Percentiles rank a stretch among this genome's conserved stretches.
Evolutionary conservation across 2,888 invertebrate genomes (phyloP).

Genomic region (Nasonovia ribisnigri): DNA sequence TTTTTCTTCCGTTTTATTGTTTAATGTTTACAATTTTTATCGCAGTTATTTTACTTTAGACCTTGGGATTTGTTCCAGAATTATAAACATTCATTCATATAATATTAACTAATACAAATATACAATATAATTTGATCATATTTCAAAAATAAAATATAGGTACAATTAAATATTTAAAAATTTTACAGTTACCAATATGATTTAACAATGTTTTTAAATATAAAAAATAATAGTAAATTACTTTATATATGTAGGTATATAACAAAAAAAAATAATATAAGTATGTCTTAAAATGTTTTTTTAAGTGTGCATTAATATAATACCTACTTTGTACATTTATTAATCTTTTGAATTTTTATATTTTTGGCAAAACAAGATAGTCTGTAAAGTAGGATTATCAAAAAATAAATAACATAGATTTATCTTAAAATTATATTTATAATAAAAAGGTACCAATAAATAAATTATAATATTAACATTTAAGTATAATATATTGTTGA

Average conservation of each 20-base stretch:
- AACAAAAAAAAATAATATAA: background rate
- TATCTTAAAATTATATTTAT: background rate
- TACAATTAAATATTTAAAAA: background rate
- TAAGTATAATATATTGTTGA: background rate
- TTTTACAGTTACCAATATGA: background rate
- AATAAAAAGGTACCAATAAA: background rate
- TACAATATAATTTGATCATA: background rate
- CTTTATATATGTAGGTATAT: background rate
- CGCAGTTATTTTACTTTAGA: background rate
- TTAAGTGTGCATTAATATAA: background rate
- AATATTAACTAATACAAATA: background rate
- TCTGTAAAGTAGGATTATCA: background rate
- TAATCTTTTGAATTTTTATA: background rate
- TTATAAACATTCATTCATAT: conserved; percentile 19
- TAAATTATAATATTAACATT: background rate
- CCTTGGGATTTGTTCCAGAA: conserved; percentile 42
- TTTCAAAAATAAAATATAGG: conserved; percentile 23
- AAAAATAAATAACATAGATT: background rate
- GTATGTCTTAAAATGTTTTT: background rate
- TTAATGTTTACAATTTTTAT: conserved; percentile 22
- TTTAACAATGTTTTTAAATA: background rate
- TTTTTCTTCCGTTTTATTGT: background rate
- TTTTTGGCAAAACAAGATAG: background rate
- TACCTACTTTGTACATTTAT: background rate
- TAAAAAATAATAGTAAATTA: background rate